These are phyloP conservation scores for Stegostoma tigrinum DNA, from an alignment of 2,113 vertebrate genomes.

Conservation along the genomic window DNA sequence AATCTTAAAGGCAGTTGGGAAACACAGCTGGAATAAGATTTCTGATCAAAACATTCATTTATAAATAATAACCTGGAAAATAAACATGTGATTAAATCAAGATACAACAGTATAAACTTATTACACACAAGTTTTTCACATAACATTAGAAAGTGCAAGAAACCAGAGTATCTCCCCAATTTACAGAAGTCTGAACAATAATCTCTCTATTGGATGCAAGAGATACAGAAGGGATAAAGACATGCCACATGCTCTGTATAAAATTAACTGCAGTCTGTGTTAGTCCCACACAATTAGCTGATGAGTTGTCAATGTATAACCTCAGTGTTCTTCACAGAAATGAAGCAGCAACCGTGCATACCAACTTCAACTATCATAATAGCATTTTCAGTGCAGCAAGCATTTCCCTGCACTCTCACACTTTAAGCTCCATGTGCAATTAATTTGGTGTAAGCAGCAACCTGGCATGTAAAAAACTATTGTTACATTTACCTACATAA, in stretches of 20 bases:
- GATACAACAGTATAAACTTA: no score
- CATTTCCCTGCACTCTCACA: neutral
- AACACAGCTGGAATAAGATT: neutral
- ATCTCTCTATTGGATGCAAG: neutral
- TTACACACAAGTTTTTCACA: neutral
- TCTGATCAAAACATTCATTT: neutral
- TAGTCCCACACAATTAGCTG: neutral
- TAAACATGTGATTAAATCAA: neutral
- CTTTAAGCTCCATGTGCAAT: neutral
- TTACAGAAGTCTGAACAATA: neutral
- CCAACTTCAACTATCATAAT: neutral
- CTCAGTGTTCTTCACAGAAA: neutral
- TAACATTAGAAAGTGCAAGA: neutral
- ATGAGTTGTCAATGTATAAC: neutral
- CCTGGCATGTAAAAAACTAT: neutral
- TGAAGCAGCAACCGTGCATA: no score
- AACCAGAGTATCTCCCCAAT: neutral
- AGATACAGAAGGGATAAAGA: neutral
- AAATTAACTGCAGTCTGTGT: neutral
- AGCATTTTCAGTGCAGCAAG: neutral
- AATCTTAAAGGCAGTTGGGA: neutral
- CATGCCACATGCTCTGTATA: neutral
- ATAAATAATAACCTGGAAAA: neutral
- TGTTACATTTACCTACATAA: neutral
- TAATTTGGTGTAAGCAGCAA: neutral